Evolutionary conservation across 2,888 invertebrate species (phyloP), one percentile per base, ranked within the genome.

Genomic region (Agrilus mali): DNA sequence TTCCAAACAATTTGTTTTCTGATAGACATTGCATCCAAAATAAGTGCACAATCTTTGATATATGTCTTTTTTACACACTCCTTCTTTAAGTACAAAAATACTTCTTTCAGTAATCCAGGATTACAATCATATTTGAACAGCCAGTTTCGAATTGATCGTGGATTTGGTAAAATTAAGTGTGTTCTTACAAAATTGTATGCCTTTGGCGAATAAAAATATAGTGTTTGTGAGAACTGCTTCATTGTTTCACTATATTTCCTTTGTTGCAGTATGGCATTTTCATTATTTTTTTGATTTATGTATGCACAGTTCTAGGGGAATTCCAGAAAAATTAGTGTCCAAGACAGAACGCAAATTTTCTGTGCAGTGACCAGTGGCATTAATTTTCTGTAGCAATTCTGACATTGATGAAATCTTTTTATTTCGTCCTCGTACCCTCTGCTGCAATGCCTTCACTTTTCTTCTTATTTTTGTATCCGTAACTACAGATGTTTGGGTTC

Each of bases 41-140:
- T 39, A 8, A 39, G 39, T 5, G 31, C 39, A 39, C 39, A 39
- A 14, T 39, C 14, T 39, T 39, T 39, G 15, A 39, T 14, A 31
- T 13, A 39, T 10, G 39, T 12, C 20, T 39, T 39, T 14, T 39
- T 31, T 32, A 33, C 14, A 17, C 16, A 16, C 16, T 39, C 32
- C 32, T 10, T 41, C 42, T 49, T 49, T 48, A 7, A 51, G n/a
- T n/a, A n/a, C n/a, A n/a, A n/a, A n/a, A n/a, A n/a, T n/a, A 42
- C 37, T 32, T 42, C 42, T 7, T 6, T 12, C 33, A 42, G 34
- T 17, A 42, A 16, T 2, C 42, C 22, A 20, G 31, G 37, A 13
- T 31, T 7, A 37, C 37, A 42, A 22, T 42, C 13, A 14, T 22
- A 7, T 12, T 7, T 37, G 8, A 5, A 15, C 14, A 42, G 13